Evolutionary conservation across 2,113 vertebrate species (phyloP).

Genomic region (Gila orcuttii): DNA sequence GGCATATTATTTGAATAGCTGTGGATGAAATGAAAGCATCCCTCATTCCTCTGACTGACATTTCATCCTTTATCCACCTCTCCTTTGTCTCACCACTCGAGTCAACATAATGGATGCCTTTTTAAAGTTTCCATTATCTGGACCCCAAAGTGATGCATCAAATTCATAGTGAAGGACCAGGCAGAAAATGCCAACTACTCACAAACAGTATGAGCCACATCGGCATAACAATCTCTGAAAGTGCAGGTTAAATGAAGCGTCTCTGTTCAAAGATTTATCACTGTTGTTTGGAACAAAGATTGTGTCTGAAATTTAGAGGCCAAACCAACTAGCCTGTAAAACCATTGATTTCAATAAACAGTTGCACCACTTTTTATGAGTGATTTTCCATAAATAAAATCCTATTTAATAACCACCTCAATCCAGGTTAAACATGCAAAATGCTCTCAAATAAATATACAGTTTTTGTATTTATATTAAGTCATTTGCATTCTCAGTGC

Average conservation of each 20-base stretch:
- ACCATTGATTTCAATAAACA: neutral
- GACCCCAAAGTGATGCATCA: conserved; percentile 44
- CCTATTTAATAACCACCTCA: neutral
- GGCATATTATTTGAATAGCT: conserved; percentile 17
- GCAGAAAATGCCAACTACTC: conserved; percentile 42
- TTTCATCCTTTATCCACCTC: conserved; percentile 23
- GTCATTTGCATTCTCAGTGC: neutral
- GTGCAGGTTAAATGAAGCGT: conserved; percentile 34
- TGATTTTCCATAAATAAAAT: neutral
- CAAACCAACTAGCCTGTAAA: neutral
- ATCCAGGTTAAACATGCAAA: neutral
- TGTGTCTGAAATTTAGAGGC: neutral
- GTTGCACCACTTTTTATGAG: neutral
- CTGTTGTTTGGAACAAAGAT: neutral
- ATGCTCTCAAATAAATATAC: neutral
- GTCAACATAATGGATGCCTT: conserved; percentile 42
- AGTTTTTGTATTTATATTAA: neutral
- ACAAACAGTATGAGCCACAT: conserved; percentile 35
- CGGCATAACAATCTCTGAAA: conserved; percentile 32
- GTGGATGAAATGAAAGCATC: conserved; percentile 29
- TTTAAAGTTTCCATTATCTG: conserved; percentile 53
- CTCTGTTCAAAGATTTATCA: conserved; percentile 19
- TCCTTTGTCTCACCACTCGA: neutral
- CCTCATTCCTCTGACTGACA: neutral
- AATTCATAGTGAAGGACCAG: conserved; percentile 31